Conservation (phyloP, 2,113 vertebrate species). For the Butorides virescens region DNA sequence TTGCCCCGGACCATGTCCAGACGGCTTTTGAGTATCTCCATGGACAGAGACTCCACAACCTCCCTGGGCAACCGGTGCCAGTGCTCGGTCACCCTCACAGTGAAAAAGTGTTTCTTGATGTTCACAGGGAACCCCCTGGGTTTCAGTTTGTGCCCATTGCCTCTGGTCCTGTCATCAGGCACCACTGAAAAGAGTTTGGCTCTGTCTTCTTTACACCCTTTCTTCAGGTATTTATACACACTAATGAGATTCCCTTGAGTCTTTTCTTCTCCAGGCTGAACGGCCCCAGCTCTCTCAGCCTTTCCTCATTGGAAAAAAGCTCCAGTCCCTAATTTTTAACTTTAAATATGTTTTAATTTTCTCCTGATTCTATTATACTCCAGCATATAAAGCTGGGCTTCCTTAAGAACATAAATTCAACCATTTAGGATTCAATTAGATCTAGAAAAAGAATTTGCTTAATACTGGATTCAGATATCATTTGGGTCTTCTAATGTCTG, state of each 20-base stretch:
- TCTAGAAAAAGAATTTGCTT: neutral
- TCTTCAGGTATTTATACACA: neutral
- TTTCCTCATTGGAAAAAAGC: neutral
- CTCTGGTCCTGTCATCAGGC: too few relatives aligned
- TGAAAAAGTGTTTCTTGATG: neutral
- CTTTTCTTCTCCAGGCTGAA: neutral
- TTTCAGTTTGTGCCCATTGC: neutral
- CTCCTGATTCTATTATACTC: neutral
- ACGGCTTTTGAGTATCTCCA: neutral
- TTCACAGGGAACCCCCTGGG: neutral
- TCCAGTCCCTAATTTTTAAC: neutral
- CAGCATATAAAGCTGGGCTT: neutral
- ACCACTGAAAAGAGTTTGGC: neutral
- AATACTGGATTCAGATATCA: neutral
- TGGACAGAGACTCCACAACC: neutral
- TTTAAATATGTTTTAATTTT: neutral
- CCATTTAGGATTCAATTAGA: neutral
- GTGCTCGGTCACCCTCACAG: accelerated
- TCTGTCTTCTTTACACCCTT: neutral
- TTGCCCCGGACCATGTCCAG: too few relatives aligned
- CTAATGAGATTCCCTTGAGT: neutral
- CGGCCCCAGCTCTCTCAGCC: neutral
- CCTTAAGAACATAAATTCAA: neutral
- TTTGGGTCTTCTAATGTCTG: neutral
- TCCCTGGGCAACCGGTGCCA: neutral